Evolutionary conservation across 1,140 invertebrate species (phyloP).

Genomic region (Drosophila guanche): DNA sequence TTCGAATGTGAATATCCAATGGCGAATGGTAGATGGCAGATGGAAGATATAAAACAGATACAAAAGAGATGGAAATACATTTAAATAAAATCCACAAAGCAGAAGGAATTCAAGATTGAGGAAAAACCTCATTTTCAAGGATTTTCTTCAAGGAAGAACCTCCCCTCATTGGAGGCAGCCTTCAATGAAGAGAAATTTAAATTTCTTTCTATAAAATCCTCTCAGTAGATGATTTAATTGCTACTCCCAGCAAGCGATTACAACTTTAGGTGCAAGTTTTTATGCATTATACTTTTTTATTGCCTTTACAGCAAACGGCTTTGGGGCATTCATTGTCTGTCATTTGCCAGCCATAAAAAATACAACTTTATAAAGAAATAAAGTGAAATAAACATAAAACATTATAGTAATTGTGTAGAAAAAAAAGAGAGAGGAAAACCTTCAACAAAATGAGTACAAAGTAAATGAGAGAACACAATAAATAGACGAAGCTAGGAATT

Average conservation of each 20-base stretch:
- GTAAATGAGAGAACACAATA: too few species aligned
- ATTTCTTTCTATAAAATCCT: too few species aligned
- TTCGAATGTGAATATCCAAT: slow-evolving; percentile 37
- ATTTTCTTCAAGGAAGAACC: too few species aligned
- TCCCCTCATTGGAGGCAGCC: too few species aligned
- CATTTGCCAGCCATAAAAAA: slow-evolving; percentile 67
- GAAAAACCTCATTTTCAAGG: slow-evolving; percentile 10
- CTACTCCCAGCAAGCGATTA: slow-evolving; percentile 19
- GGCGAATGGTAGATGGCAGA: slow-evolving; percentile 8
- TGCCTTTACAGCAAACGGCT: slow-evolving; percentile 50
- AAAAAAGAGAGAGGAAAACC: slow-evolving; percentile 7
- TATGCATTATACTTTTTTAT: slow-evolving; percentile 55
- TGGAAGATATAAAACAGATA: slow-evolving; percentile 22
- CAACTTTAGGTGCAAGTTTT: slow-evolving; percentile 51
- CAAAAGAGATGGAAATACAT: slow-evolving; percentile 32
- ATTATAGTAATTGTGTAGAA: slow-evolving; percentile 14
- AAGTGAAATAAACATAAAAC: slow-evolving; percentile 48
- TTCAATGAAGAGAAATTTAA: too few species aligned
- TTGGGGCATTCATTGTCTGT: slow-evolving; percentile 62
- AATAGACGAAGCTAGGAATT: too few species aligned
- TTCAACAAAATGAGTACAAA: slow-evolving; percentile 22
- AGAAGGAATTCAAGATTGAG: slow-evolving; percentile 3
- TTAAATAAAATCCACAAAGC: slow-evolving; percentile 53
- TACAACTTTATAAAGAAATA: slow-evolving; percentile 52
- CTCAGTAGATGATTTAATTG: slow-evolving; percentile 18